Conservation (phyloP, 2,888 invertebrate genomes). For the Tetranychus piercei region DNA sequence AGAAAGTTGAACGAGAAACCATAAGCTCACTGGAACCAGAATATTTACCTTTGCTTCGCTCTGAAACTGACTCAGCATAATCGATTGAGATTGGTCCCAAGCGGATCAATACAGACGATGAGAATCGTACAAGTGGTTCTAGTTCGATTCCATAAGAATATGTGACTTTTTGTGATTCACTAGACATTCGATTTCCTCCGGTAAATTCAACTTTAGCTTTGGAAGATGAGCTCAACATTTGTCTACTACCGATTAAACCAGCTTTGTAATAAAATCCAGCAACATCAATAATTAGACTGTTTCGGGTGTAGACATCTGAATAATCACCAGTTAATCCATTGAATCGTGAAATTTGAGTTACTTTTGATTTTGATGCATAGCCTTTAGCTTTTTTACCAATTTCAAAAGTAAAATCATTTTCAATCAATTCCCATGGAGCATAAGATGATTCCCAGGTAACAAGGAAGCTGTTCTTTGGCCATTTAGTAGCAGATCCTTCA, state of each 20-base stretch:
- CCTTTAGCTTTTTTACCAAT: background rate
- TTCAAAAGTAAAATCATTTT: background rate
- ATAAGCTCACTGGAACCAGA: background rate
- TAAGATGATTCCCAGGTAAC: background rate
- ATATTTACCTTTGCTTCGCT: background rate
- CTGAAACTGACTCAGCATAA: background rate
- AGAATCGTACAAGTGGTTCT: background rate
- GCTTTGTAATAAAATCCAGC: background rate
- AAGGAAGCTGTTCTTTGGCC: background rate
- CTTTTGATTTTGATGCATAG: background rate
- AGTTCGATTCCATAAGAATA: background rate
- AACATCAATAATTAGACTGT: background rate
- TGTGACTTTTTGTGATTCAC: background rate
- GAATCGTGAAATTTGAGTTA: background rate
- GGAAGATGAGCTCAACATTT: background rate
- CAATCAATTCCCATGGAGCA: conserved; percentile 7
- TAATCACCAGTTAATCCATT: background rate
- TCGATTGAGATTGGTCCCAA: background rate
- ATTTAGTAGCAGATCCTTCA: background rate
- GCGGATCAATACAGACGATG: background rate
- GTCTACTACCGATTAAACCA: background rate
- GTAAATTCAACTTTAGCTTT: background rate
- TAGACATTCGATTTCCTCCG: background rate
- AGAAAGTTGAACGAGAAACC: background rate
- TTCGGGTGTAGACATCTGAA: background rate